These are phyloP conservation scores for Pelecanoides urinatrix DNA, from an alignment of 2,113 vertebrate species.

Conservation along the genomic window DNA sequence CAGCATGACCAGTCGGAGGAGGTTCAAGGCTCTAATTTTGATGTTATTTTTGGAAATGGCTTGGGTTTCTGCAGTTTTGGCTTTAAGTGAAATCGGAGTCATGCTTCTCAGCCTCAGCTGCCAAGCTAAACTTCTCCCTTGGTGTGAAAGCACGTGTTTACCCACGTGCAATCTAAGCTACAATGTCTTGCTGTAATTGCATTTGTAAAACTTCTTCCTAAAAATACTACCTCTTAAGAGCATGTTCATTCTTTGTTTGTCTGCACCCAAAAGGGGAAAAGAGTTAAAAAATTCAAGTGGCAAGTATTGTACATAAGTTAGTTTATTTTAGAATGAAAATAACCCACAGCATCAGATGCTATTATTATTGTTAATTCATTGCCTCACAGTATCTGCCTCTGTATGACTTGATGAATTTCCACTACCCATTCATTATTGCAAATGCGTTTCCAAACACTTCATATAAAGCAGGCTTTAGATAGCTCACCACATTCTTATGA, in stretches of 20 bases:
- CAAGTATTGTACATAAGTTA: neutral
- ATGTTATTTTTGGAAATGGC: conserved; percentile 82
- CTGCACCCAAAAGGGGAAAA: neutral
- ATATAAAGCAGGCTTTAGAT: conserved; percentile 47
- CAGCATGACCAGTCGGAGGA: conserved; percentile 66
- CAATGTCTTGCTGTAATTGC: conserved; percentile 67
- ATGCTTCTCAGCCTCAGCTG: conserved; percentile 70
- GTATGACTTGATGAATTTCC: conserved; percentile 67
- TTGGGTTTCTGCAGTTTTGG: conserved; percentile 75
- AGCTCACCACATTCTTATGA: conserved; percentile 34
- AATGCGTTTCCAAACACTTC: conserved; percentile 41
- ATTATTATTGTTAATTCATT: conserved; percentile 67
- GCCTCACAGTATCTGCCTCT: conserved; percentile 52
- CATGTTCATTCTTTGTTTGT: neutral
- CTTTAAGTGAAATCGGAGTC: conserved; percentile 72
- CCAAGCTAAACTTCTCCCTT: conserved; percentile 81
- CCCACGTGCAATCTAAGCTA: conserved; percentile 75
- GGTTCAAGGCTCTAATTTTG: conserved; percentile 66
- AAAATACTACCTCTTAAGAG: conserved; percentile 61
- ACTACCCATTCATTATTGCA: conserved; percentile 36
- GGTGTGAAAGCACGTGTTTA: conserved; percentile 81
- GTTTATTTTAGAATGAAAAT: conserved; percentile 69
- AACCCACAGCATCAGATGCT: conserved; percentile 6
- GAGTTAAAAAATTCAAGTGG: conserved; percentile 58
- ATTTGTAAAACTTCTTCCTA: conserved; percentile 73